phyloP scores from a whole-genome alignment of 2,797 vertebrate genomes.

The Enteromius mattozi region DNA sequence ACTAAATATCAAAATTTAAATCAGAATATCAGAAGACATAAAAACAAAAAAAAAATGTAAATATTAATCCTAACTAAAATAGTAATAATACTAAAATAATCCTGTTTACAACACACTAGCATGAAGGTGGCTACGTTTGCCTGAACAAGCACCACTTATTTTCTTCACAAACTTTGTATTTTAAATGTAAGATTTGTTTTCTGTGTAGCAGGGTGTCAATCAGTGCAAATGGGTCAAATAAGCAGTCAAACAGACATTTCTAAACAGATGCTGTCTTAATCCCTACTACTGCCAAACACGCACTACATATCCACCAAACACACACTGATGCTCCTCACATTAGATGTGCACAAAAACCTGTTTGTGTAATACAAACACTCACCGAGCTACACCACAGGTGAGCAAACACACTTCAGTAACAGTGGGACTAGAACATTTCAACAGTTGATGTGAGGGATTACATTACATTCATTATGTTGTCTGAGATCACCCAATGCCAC shows the following conservation, averaged over 20 bases:
- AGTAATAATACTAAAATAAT: neutral
- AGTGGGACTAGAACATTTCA: slow-evolving; percentile 8
- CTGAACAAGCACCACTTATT: neutral
- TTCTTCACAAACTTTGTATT: neutral
- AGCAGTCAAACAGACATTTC: slow-evolving; percentile 60
- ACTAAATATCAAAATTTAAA: too few species aligned
- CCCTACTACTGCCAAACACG: slow-evolving; percentile 18
- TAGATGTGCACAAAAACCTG: neutral
- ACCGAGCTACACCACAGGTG: neutral
- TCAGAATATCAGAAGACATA: neutral
- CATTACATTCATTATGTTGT: neutral
- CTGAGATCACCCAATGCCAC: slow-evolving; percentile 12
- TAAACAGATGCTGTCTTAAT: slow-evolving; percentile 64
- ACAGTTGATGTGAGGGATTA: neutral
- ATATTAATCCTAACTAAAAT: neutral
- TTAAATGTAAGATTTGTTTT: neutral
- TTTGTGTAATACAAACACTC: neutral
- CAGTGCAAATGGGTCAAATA: slow-evolving; percentile 57
- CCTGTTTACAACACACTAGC: neutral
- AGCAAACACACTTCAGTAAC: neutral
- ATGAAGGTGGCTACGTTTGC: neutral
- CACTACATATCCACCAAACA: slow-evolving; percentile 7
- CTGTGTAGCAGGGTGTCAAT: slow-evolving; percentile 29
- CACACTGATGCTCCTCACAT: neutral
- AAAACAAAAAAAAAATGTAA: neutral